phyloP scores from a whole-genome alignment of 2,888 invertebrate species.

The Cremastinae sp. region DNA sequence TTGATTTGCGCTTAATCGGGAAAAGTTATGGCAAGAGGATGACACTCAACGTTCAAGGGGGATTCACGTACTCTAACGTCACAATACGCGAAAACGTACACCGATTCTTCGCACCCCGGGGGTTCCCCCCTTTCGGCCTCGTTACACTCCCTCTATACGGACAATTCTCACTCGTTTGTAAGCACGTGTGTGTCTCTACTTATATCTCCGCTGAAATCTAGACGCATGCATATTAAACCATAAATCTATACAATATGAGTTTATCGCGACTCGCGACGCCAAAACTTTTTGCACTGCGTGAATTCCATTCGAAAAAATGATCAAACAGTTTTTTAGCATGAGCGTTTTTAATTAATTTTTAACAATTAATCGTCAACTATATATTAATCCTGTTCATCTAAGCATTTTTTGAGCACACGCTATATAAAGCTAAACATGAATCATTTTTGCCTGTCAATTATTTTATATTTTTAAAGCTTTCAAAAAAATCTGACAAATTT shows the following conservation, averaged over 20 bases:
- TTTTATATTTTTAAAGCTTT: too few species aligned
- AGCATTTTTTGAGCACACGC: too few species aligned
- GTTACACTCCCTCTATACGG: background rate
- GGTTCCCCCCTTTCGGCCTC: conserved; percentile 29
- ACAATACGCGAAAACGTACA: conserved; percentile 28
- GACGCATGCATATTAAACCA: conserved; percentile 76
- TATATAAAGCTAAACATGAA: too few species aligned
- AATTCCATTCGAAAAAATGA: too few species aligned
- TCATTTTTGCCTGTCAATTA: too few species aligned
- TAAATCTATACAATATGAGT: conserved; percentile 74
- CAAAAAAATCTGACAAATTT: too few species aligned
- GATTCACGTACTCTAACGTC: conserved; percentile 35
- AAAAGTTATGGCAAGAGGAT: conserved; percentile 76
- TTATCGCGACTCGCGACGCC: conserved; percentile 33
- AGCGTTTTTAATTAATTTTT: too few species aligned
- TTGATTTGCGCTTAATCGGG: conserved; percentile 79
- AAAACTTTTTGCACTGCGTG: conserved; percentile 46
- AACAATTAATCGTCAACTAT: too few species aligned
- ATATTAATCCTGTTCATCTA: too few species aligned
- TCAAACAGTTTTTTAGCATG: too few species aligned
- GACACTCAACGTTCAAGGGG: conserved; percentile 62
- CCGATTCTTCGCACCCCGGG: conserved; percentile 61
- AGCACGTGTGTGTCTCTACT: conserved; percentile 2
- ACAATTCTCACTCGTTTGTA: background rate
- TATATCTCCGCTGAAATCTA: conserved; percentile 1